Percentiles rank a stretch among this genome's conserved stretches.
phyloP scores from a whole-genome alignment of 2,888 invertebrate species.

The Watsonalla binaria region DNA sequence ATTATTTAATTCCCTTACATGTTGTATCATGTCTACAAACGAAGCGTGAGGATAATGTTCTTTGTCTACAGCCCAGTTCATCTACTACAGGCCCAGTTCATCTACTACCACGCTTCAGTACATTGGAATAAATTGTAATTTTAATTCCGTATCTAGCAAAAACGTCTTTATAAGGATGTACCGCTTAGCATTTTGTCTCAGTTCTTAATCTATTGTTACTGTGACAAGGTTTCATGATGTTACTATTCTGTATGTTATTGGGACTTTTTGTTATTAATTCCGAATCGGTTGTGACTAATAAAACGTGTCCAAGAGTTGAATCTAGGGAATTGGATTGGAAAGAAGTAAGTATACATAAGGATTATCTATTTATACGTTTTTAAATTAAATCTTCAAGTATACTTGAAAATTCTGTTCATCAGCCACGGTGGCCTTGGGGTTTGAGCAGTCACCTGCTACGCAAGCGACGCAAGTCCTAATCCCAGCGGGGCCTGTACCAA shows the following conservation, averaged over 20 bases:
- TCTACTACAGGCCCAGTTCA: no score
- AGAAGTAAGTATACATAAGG: conserved; percentile 47
- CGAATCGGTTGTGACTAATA: conserved; percentile 45
- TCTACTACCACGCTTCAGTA: not conserved
- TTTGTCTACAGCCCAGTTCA: no score
- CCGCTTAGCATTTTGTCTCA: conserved; percentile 43
- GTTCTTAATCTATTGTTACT: conserved; percentile 28
- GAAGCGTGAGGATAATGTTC: no score
- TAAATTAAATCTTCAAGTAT: no score
- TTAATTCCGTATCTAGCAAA: conserved; percentile 18
- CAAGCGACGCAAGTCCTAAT: no score
- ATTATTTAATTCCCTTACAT: no score
- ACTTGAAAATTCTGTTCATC: no score
- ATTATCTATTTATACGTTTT: no score
- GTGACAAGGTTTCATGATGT: conserved; percentile 43
- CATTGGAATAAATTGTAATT: not conserved
- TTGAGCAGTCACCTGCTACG: no score
- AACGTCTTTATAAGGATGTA: conserved; percentile 44
- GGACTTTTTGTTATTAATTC: conserved; percentile 36
- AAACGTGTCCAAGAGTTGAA: conserved; percentile 49
- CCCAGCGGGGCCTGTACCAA: no score
- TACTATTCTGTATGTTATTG: conserved; percentile 34
- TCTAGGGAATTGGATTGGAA: conserved; percentile 64
- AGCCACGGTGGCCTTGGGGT: no score
- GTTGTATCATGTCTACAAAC: no score